Conservation (phyloP, 2,888 invertebrate species). For the Callinectes sapidus region DNA sequence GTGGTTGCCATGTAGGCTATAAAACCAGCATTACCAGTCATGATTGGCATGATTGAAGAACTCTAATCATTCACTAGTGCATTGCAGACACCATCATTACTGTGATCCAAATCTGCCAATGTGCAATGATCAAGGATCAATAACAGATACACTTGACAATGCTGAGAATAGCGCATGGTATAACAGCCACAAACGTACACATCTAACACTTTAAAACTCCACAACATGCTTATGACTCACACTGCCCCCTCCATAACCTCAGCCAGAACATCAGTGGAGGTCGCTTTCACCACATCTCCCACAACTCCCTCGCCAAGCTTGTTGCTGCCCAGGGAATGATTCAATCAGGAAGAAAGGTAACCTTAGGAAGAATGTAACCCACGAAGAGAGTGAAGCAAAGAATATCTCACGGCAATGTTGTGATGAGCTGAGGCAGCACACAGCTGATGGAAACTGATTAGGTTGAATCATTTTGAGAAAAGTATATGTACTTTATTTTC, state of each 20-base stretch:
- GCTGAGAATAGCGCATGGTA: neutral
- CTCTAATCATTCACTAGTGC: neutral
- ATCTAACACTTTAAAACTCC: neutral
- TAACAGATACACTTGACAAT: neutral
- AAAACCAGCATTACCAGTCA: neutral
- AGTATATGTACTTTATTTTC: neutral
- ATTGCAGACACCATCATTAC: neutral
- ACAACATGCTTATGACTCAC: conserved; percentile 49
- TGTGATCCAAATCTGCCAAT: neutral
- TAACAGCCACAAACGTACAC: neutral
- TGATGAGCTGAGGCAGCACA: neutral
- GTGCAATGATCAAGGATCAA: neutral
- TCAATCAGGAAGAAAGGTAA: neutral
- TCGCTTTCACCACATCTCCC: conserved; percentile 65
- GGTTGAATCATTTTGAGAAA: neutral
- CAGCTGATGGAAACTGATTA: neutral
- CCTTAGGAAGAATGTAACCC: neutral
- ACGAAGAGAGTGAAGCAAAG: neutral
- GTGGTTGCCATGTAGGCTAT: neutral
- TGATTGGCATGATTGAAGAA: neutral
- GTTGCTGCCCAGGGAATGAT: conserved; percentile 56
- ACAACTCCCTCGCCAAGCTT: conserved; percentile 64
- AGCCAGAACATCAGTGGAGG: conserved; percentile 66
- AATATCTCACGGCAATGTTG: neutral
- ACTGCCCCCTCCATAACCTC: conserved; percentile 66